phyloP scores from a whole-genome alignment of 1,140 invertebrate species.

The Paralvinella palmiformis region DNA sequence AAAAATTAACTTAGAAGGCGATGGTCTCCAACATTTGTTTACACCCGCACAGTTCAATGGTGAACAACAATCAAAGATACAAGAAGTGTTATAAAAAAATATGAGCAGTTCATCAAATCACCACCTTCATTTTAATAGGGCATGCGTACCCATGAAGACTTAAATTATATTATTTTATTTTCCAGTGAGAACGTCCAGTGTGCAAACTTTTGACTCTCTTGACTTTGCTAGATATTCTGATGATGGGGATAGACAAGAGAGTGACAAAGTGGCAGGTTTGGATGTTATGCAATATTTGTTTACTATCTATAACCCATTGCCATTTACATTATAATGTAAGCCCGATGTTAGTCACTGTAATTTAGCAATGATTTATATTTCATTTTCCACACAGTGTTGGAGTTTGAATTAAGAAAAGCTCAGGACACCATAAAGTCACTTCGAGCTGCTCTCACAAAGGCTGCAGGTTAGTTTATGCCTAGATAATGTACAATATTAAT shows the following conservation, averaged over 20 bases:
- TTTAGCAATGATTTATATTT: neutral
- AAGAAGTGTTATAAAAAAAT: too few species aligned
- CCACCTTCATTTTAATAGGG: too few species aligned
- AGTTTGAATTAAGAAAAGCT: conserved; percentile 84
- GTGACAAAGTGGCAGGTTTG: conserved; percentile 67
- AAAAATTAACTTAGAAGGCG: too few species aligned
- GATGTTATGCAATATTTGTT: too few species aligned
- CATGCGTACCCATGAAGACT: too few species aligned
- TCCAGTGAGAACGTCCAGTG: conserved; percentile 75
- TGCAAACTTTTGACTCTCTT: conserved; percentile 80
- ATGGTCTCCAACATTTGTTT: too few species aligned
- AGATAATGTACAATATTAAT: too few species aligned
- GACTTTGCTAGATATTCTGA: conserved; percentile 82
- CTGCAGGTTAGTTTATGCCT: conserved; percentile 40
- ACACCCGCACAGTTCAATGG: too few species aligned
- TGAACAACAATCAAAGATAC: too few species aligned
- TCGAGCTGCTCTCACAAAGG: conserved; percentile 68
- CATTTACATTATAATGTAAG: neutral
- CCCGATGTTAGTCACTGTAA: neutral
- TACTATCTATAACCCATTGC: too few species aligned
- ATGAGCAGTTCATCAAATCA: too few species aligned
- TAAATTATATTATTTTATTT: conserved; percentile 27
- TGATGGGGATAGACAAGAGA: conserved; percentile 69
- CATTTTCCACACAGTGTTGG: conserved; percentile 58
- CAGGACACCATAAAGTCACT: conserved; percentile 77